Evolutionary conservation across 2,797 vertebrate species (phyloP), one percentile per base, ranked within the genome.

Genomic region (Acestrorhynchus altus): DNA sequence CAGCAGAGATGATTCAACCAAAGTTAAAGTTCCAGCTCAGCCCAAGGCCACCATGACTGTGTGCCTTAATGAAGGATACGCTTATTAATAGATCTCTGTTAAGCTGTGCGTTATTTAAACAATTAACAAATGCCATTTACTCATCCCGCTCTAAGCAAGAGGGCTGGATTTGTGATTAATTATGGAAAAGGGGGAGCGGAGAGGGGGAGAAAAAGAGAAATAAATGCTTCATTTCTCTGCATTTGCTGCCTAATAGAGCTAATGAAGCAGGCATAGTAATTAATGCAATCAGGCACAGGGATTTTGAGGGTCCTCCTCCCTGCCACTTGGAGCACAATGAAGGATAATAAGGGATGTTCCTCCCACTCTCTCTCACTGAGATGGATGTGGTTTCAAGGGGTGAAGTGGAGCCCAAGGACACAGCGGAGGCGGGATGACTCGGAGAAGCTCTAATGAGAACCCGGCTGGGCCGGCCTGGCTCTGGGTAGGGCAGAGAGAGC

Each of bases 241-340:
- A 89, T 91, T 92, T 85, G 71, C 85, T 88, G 88, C 84, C 88
- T 93, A 91, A 90, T 88, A 89, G 88, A 89, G 87, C 91, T 95
- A 95, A 96, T 94, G 92, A 95, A 93, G 87, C 91, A 91, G 92
- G 91, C 88, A 86, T 83, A 89, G 90, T 92, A 95, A 96, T 92
- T 94, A 95, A 96, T 94, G 89, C 90, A 94, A 95, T 95, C 92
- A 94, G 90, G 91, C 89, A 90, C 88, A 90, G 86, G 87, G 90
- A 89, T 82, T 93, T 84, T 89, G 91, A 92, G 88, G 88, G 90
- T 83, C 87, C 79, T 73, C 83, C 83, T 81, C 88, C 86, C 87
- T 89, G 87, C 85, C 81, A 88, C 78, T 81, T 70, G 46, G 86
- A 87, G 84, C 88, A 88, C 81, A 87, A 87, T 85, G 83, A 77